Conservation (phyloP, 2,113 vertebrate genomes). For the Gobio gobio region DNA sequence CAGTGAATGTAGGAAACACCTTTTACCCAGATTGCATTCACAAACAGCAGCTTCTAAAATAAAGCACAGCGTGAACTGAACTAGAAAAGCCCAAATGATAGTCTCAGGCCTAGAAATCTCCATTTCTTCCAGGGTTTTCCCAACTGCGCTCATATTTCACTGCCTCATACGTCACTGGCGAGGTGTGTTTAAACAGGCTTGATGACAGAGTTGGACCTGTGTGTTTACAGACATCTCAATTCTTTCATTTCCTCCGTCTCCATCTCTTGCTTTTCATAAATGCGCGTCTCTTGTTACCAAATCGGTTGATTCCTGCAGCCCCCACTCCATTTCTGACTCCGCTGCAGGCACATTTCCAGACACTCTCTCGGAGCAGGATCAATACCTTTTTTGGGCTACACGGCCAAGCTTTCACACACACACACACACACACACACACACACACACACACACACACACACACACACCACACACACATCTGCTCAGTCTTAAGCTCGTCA, state of each 20-base stretch:
- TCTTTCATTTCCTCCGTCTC: not conserved
- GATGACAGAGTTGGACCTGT: not conserved
- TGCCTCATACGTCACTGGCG: not conserved
- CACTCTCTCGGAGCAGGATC: slow-evolving; percentile 69
- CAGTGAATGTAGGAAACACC: not conserved
- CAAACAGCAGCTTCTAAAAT: not conserved
- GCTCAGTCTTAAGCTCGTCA: slow-evolving; percentile 63
- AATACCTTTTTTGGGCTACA: slow-evolving; percentile 76
- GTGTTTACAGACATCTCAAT: not conserved
- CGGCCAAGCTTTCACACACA: slow-evolving; percentile 22
- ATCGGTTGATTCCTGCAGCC: not conserved
- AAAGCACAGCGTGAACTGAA: not conserved
- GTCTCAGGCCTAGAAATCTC: not conserved
- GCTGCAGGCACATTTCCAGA: slow-evolving; percentile 68
- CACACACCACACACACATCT: slow-evolving; percentile 65
- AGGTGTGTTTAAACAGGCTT: not conserved
- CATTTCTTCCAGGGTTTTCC: not conserved
- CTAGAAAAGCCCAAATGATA: not conserved
- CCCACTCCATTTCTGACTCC: not conserved
- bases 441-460: not conserved
- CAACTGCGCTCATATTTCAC: not conserved
- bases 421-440: slow-evolving; percentile 48
- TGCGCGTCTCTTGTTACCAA: slow-evolving; percentile 22
- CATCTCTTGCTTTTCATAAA: not conserved
- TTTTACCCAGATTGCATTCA: not conserved